A percentile compares a stretch with the other conserved stretches of the same genome.
These are phyloP conservation scores for Vollenhovia emeryi DNA, from an alignment of 1,140 invertebrate genomes.

Conservation along the genomic window DNA sequence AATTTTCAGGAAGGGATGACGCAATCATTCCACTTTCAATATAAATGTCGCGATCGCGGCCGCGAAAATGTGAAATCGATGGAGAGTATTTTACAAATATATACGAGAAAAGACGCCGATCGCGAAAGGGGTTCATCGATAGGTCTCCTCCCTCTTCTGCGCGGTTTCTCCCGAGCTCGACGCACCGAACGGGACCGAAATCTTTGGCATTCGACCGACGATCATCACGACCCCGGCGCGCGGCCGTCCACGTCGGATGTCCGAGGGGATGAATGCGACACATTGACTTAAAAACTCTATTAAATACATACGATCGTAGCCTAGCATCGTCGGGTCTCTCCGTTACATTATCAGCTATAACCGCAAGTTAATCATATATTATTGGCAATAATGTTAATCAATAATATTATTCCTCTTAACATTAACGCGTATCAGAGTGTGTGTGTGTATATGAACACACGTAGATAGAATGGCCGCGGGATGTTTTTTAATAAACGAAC, in stretches of 20 bases:
- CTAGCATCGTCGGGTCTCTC: constrained; percentile 54
- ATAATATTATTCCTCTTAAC: constrained; percentile 79
- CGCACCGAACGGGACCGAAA: constrained; percentile 36
- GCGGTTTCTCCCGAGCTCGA: constrained; percentile 30
- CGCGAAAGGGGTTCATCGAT: background rate
- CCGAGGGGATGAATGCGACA: constrained; percentile 46
- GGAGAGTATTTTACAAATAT: constrained; percentile 21
- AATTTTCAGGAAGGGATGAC: background rate
- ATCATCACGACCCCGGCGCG: background rate
- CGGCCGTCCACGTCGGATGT: constrained; percentile 49
- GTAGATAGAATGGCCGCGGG: too few species aligned
- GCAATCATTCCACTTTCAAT: background rate
- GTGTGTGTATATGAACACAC: constrained; percentile 17
- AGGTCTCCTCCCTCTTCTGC: background rate
- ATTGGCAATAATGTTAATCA: constrained; percentile 78
- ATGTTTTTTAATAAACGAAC: too few species aligned
- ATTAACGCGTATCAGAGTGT: constrained; percentile 41
- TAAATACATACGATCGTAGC: constrained; percentile 69
- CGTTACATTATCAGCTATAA: constrained; percentile 77
- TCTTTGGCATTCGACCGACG: constrained; percentile 70
- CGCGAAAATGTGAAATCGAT: constrained; percentile 15
- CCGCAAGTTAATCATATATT: constrained; percentile 78
- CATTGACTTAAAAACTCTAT: constrained; percentile 76
- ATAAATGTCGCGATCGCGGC: background rate
- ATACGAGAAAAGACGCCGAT: constrained; percentile 3